Base-by-base conservation (phyloP, 2,797 vertebrate species). In the Buphagus erythrorhynchus region DNA sequence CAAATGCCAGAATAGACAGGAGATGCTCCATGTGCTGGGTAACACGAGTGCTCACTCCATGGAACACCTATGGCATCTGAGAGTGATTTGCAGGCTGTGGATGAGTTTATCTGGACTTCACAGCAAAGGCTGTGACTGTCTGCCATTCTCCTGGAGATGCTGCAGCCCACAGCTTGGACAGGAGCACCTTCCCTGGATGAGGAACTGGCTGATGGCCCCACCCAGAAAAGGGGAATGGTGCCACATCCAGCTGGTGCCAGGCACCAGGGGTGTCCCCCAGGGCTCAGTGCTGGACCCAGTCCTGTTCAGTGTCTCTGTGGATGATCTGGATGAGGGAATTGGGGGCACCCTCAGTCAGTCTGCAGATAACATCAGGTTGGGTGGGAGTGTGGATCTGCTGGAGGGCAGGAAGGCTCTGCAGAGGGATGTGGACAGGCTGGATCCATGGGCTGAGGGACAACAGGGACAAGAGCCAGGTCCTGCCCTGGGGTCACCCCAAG, bases 291-390 rank as follows among this genome's bases (percentile, higher is more conserved):
- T 33, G 63, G 25, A 8, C 35, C 13, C 48, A 31, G 25, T 8
- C 6, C 17, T 31, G 10, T 4, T 26, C 36, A 35, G 2, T 9
- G 1, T 5, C 65, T 15, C 6, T 9, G 4, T 15, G 48, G 42
- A 55, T 21, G 29, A 26, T 42, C 11, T 12, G 48, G 5, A 9
- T 54, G 35, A 77, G 13, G 29, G 16, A 21, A 58, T 0, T 35
- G 25, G 1, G 25, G 9, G 3, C 25, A 54, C 0, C 2, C 71
- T n/a, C 45, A 35, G 19, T 1, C 18, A 36, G 6, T 13, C 2
- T 19, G 7, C 10, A 67, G 52, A 4, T 38, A 24, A 25, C 38
- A 67, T 14, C 54, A 29, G 4, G 10, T 0, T 24, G 52, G 33
- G 33, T 28, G n/a, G 24, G 52, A 59, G 12, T 10, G 22, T 22